phyloP scores from a whole-genome alignment of 2,113 vertebrate genomes.

The Equus quagga region DNA sequence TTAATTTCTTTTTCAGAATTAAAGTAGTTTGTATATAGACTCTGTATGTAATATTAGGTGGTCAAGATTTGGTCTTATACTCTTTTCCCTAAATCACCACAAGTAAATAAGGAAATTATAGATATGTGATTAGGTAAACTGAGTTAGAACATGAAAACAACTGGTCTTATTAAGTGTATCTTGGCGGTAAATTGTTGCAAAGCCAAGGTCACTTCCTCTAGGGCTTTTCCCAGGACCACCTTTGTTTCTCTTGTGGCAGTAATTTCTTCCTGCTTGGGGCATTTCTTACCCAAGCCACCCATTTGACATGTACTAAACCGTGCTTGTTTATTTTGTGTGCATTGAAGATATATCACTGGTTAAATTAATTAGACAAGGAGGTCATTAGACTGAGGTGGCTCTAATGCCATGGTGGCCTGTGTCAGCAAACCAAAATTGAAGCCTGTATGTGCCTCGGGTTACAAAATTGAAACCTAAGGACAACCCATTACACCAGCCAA shows the following conservation, averaged over 20 bases:
- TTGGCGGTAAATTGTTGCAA: neutral
- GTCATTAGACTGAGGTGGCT: neutral
- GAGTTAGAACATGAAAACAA: neutral
- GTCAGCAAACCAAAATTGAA: neutral
- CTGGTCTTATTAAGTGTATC: neutral
- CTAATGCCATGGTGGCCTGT: neutral
- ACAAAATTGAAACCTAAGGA: neutral
- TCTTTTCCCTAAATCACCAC: neutral
- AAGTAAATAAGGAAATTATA: conserved; percentile 44
- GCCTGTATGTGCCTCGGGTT: neutral
- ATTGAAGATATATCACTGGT: neutral
- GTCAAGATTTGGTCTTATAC: conserved; percentile 1
- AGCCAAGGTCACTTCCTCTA: neutral
- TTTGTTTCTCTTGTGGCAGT: neutral
- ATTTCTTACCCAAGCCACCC: neutral
- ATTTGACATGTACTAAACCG: neutral
- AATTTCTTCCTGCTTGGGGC: neutral
- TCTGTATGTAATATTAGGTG: neutral
- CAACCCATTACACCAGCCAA: neutral
- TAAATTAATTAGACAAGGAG: neutral
- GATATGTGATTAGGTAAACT: neutral
- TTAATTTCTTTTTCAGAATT: conserved; percentile 56
- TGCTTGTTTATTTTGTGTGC: neutral
- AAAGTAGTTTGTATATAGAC: neutral
- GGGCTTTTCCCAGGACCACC: neutral